phyloP scores from a whole-genome alignment of 2,113 vertebrate genomes.

The Tragulus kanchil region DNA sequence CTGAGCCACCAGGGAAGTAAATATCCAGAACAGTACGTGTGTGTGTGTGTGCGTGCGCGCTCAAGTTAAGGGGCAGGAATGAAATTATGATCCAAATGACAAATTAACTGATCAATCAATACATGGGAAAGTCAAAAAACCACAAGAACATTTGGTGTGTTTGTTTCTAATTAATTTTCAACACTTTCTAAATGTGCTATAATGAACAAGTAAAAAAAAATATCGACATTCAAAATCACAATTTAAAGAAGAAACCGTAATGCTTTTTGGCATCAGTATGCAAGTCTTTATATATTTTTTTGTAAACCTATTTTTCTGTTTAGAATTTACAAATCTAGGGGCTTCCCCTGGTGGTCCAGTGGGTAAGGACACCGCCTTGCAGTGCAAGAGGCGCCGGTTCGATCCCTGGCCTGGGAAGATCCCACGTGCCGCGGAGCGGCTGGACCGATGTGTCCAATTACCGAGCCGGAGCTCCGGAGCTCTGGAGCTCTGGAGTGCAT shows the following conservation, averaged over 20 bases:
- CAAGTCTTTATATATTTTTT: neutral
- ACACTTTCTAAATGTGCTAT: constrained; percentile 36
- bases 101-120: neutral
- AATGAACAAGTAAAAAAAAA: neutral
- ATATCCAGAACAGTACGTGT: neutral
- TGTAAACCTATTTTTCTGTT: neutral
- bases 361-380: too few species aligned
- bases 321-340: constrained; percentile 51
- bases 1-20: neutral
- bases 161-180: constrained; percentile 51
- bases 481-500: too few species aligned
- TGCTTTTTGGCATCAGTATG: neutral
- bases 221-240: constrained; percentile 16
- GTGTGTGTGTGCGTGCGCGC: neutral
- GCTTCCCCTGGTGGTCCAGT: too few species aligned
- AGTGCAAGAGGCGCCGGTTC: too few species aligned
- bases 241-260: constrained; percentile 9
- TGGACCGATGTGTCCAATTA: too few species aligned
- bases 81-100: neutral
- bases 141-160: neutral
- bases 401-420: too few species aligned
- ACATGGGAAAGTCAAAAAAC: constrained; percentile 51
- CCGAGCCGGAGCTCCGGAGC: too few species aligned
- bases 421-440: too few species aligned
- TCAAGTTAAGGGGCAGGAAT: neutral